A percentile compares a stretch with the other conserved stretches of the same genome.
phyloP scores from a whole-genome alignment of 2,888 invertebrate species.

The Ommatoiulus sabulosus region DNA sequence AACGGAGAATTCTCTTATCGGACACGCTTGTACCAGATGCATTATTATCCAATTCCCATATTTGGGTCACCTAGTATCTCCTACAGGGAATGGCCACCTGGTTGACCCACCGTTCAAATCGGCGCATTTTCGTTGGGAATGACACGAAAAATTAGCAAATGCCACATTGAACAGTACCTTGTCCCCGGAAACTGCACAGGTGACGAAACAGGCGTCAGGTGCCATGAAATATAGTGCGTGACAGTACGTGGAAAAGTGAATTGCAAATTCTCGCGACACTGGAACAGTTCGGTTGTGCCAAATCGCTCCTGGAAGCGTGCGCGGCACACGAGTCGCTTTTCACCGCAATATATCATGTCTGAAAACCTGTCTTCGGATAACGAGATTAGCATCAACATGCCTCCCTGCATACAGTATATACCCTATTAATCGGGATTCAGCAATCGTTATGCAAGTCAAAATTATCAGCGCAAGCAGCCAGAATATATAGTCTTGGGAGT shows the following conservation, averaged over 20 bases:
- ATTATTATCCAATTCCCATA: slow-evolving; percentile 34
- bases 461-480: neutral
- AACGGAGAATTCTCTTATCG: neutral
- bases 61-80: neutral
- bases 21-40: neutral
- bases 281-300: neutral
- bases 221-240: neutral
- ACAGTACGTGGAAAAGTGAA: neutral
- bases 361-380: neutral
- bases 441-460: neutral
- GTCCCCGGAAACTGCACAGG: neutral
- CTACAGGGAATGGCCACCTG: neutral
- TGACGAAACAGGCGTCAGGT: neutral
- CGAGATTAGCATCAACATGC: neutral
- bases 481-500: neutral
- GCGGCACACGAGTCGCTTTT: neutral
- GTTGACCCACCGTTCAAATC: neutral
- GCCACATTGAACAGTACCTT: neutral
- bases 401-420: neutral
- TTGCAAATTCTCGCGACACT: neutral
- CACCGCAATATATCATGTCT: neutral
- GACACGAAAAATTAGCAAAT: neutral
- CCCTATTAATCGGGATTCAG: neutral
- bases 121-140: neutral
- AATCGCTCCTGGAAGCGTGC: too few relatives aligned